phyloP scores from a whole-genome alignment of 1,140 invertebrate genomes.

The Frieseomelitta varia region DNA sequence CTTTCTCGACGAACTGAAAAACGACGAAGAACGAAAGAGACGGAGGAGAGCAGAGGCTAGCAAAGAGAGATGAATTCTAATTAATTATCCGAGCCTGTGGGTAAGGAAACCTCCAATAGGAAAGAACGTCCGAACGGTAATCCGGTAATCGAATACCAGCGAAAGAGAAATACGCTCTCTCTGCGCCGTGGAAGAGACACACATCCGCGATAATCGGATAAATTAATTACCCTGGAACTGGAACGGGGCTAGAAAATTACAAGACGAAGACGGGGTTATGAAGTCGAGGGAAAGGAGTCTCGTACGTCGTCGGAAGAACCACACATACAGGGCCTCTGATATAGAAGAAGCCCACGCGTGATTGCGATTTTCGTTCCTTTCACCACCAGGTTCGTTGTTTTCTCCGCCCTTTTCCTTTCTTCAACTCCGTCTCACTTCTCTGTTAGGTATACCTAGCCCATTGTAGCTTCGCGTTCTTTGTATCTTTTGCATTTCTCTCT shows the following conservation, averaged over 20 bases:
- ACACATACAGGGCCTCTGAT: not conserved
- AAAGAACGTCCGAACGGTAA: not conserved
- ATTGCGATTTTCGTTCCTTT: slow-evolving; percentile 46
- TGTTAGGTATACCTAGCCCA: slow-evolving; percentile 24
- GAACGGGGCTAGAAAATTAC: slow-evolving; percentile 49
- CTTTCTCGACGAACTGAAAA: not conserved
- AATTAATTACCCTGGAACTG: slow-evolving; percentile 52
- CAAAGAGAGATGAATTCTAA: not conserved
- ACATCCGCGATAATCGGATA: slow-evolving; percentile 26
- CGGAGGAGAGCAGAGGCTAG: not conserved
- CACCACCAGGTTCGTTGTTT: slow-evolving; percentile 15
- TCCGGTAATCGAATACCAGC: not conserved
- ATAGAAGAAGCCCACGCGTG: slow-evolving; percentile 39
- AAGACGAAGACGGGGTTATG: slow-evolving; percentile 43
- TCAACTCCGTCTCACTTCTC: no score
- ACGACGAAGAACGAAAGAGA: not conserved
- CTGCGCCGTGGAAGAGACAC: not conserved
- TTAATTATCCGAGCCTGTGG: not conserved
- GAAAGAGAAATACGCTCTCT: not conserved
- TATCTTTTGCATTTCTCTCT: slow-evolving; percentile 30
- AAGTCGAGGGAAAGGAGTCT: slow-evolving; percentile 14
- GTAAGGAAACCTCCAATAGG: not conserved
- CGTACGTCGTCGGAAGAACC: not conserved
- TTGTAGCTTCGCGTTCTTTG: slow-evolving; percentile 38
- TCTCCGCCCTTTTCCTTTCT: not conserved